phyloP scores from a whole-genome alignment of 2,888 invertebrate genomes.

The Ethmia dodecea region DNA sequence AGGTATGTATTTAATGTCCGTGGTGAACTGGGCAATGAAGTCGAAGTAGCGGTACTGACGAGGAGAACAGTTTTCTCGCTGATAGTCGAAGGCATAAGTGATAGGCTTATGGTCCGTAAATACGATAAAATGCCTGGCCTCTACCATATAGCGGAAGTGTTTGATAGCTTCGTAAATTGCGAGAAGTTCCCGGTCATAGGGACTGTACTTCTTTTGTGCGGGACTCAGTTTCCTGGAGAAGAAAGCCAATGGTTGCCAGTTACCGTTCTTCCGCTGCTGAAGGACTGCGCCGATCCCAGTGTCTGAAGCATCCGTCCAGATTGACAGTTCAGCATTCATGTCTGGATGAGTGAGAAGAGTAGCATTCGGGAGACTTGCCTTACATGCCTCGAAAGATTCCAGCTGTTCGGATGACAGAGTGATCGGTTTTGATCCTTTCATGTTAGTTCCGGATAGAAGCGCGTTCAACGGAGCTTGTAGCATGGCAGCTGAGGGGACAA shows the following conservation, averaged over 20 bases:
- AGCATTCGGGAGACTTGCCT: conserved; percentile 25
- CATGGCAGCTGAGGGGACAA: conserved; percentile 30
- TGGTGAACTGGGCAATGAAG: conserved; percentile 16
- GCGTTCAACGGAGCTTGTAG: conserved; percentile 32
- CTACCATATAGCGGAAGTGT: conserved; percentile 37
- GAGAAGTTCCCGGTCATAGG: conserved; percentile 43
- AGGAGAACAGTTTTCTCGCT: conserved; percentile 12
- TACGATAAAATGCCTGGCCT: conserved; percentile 30
- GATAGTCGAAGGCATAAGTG: conserved; percentile 30
- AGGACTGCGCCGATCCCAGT: conserved; percentile 34
- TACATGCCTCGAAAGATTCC: conserved; percentile 26
- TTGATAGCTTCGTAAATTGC: conserved; percentile 36
- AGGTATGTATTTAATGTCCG: no score
- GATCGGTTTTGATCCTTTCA: conserved; percentile 27
- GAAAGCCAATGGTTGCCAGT: conserved; percentile 34
- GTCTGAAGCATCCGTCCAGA: conserved; percentile 38
- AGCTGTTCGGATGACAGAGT: conserved; percentile 15
- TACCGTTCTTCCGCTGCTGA: conserved; percentile 26
- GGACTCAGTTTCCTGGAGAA: conserved; percentile 33
- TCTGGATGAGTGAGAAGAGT: conserved; percentile 33
- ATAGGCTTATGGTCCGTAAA: no score
- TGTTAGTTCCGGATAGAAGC: conserved; percentile 23
- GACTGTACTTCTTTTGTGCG: conserved; percentile 30
- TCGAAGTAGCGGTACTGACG: conserved; percentile 11
- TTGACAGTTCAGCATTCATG: conserved; percentile 20